phyloP scores from a whole-genome alignment of 2,888 invertebrate genomes.

The Napeogenes sylphis region DNA sequence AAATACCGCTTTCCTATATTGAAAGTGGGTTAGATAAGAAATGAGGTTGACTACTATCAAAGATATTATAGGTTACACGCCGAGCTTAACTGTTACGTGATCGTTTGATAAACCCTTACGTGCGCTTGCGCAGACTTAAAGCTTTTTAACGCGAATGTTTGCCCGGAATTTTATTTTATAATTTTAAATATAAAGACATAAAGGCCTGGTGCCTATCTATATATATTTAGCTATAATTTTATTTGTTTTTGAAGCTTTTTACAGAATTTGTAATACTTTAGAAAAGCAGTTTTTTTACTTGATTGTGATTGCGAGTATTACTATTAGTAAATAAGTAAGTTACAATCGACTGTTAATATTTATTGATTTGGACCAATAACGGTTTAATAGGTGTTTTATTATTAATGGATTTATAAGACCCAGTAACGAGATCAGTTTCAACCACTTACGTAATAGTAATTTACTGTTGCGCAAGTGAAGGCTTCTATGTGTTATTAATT shows the following conservation, averaged over 20 bases:
- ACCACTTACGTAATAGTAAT: constrained; percentile 36
- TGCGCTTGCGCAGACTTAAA: constrained; percentile 40
- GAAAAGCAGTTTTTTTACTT: too few relatives aligned
- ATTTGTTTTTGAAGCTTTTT: too few relatives aligned
- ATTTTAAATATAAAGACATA: too few relatives aligned
- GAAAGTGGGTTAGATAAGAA: constrained; percentile 10
- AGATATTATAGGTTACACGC: constrained; percentile 41
- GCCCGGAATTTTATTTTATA: too few relatives aligned
- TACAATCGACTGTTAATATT: too few relatives aligned
- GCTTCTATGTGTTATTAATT: too few relatives aligned
- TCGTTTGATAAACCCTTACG: constrained; percentile 45
- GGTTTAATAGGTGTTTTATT: constrained; percentile 24
- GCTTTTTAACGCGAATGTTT: not conserved
- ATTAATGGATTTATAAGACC: constrained; percentile 26
- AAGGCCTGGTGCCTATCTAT: too few relatives aligned
- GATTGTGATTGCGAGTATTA: too few relatives aligned
- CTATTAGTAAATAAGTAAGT: too few relatives aligned
- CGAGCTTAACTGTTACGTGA: constrained; percentile 40
- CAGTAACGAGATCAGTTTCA: constrained; percentile 39
- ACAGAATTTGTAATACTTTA: too few relatives aligned
- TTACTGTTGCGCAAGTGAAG: constrained; percentile 1
- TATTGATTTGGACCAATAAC: too few relatives aligned
- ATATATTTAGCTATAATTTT: too few relatives aligned
- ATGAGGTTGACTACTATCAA: constrained; percentile 23
- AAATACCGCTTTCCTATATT: constrained; percentile 12